Percentiles rank a stretch among this genome's conserved stretches.
Evolutionary conservation across 2,113 vertebrate species (phyloP).

Genomic region (Scartelaos histophorus): DNA sequence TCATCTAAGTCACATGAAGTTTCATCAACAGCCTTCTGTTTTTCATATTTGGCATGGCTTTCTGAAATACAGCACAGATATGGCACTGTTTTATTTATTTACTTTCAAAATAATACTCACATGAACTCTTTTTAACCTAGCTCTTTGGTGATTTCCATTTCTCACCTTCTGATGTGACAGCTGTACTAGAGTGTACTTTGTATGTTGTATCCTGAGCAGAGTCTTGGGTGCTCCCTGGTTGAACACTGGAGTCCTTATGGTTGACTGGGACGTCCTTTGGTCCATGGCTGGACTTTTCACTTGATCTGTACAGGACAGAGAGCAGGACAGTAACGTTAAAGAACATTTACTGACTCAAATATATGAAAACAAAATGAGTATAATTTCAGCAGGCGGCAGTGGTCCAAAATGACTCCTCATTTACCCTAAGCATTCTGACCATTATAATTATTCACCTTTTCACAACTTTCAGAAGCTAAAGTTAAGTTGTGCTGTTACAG

Average conservation of each 20-base stretch:
- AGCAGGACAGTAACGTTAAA: slow-evolving; percentile 11
- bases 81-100: not conserved
- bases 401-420: too few relatives aligned
- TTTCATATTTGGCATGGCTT: slow-evolving; percentile 88
- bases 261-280: slow-evolving; percentile 89
- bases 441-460: too few relatives aligned
- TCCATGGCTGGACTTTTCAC: slow-evolving; percentile 86
- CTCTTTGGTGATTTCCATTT: not conserved
- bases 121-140: not conserved
- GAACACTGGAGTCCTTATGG: slow-evolving; percentile 88
- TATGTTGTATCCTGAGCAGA: slow-evolving; percentile 85
- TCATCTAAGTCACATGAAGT: slow-evolving; percentile 75
- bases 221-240: slow-evolving; percentile 87
- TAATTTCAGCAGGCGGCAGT: too few relatives aligned
- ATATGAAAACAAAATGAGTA: too few relatives aligned
- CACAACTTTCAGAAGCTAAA: too few relatives aligned
- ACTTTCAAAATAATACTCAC: not conserved
- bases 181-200: slow-evolving; percentile 86
- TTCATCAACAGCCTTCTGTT: slow-evolving; percentile 84
- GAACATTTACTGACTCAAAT: too few relatives aligned
- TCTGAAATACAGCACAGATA: slow-evolving; percentile 65
- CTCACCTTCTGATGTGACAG: slow-evolving; percentile 92
- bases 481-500: too few relatives aligned
- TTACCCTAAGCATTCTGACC: too few relatives aligned
- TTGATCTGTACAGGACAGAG: slow-evolving; percentile 85